Conservation (phyloP, 2,797 vertebrate species). For the Dryobates pubescens region DNA sequence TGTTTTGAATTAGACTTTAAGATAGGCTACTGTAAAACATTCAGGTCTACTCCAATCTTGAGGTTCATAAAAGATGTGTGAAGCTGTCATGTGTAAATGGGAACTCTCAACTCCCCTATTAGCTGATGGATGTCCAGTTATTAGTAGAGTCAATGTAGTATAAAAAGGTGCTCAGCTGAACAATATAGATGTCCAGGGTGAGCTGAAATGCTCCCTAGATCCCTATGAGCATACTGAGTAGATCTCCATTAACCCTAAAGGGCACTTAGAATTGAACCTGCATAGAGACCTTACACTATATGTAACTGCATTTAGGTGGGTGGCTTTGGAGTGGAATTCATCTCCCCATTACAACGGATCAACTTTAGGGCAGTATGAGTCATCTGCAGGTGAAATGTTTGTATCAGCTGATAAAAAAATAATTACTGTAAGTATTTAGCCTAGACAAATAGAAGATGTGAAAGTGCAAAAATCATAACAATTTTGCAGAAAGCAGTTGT, state of each 20-base stretch:
- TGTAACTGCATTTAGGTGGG: neutral
- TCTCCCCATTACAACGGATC: neutral
- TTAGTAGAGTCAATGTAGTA: neutral
- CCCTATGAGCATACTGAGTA: neutral
- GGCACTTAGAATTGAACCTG: neutral
- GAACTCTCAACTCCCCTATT: neutral
- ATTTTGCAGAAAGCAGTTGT: neutral
- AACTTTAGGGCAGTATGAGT: neutral
- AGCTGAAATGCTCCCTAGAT: neutral
- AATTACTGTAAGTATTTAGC: neutral
- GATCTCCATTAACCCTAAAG: neutral
- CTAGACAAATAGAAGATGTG: neutral
- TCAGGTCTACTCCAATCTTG: neutral
- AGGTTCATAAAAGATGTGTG: neutral
- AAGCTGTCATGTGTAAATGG: neutral
- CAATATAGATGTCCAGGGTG: too few relatives aligned
- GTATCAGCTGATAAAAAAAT: neutral
- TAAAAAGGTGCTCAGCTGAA: neutral
- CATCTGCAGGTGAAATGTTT: neutral
- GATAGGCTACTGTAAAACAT: neutral
- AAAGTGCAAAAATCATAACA: neutral
- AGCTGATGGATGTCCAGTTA: neutral
- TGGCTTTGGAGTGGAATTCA: neutral
- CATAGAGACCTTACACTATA: neutral
- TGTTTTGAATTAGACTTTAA: neutral